Evolutionary conservation across 2,113 vertebrate genomes (phyloP).

Genomic region (Podiceps cristatus): DNA sequence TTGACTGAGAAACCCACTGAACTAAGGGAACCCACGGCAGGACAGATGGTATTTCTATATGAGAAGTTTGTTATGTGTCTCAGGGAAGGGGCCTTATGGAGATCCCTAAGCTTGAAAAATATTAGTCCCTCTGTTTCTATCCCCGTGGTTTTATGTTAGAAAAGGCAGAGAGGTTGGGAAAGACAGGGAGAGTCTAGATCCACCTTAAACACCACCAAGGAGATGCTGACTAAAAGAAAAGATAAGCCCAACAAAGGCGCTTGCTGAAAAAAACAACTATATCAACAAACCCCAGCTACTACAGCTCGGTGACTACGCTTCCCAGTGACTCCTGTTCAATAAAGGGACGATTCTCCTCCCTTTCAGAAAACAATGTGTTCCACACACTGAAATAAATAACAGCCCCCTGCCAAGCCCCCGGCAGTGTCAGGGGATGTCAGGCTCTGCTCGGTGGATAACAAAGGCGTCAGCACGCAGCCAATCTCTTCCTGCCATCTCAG

Average conservation of each 20-base stretch:
- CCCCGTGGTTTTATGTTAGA: neutral
- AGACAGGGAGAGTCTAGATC: neutral
- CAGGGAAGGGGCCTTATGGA: neutral
- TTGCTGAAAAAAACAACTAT: conserved; percentile 3
- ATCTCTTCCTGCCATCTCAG: conserved; percentile 41
- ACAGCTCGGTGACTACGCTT: neutral
- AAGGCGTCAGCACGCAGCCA: neutral
- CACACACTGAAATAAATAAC: conserved; percentile 33
- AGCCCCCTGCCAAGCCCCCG: neutral
- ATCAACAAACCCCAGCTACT: conserved; percentile 19
- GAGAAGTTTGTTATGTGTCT: neutral
- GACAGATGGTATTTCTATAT: neutral
- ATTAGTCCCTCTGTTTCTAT: neutral
- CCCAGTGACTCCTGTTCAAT: conserved; percentile 3
- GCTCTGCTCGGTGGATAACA: conserved; percentile 32
- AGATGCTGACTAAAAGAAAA: neutral
- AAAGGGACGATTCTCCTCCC: conserved; percentile 64
- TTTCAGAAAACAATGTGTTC: conserved; percentile 38
- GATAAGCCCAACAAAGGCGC: neutral
- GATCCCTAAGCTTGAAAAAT: neutral
- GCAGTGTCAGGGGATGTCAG: conserved; percentile 64
- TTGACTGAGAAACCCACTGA: neutral
- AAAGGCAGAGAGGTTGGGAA: neutral
- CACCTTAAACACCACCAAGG: neutral
- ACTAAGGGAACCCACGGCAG: neutral